Evolutionary conservation across 2,113 vertebrate species (phyloP), one percentile per base, ranked within the genome.

Genomic region (Colossoma macropomum): DNA sequence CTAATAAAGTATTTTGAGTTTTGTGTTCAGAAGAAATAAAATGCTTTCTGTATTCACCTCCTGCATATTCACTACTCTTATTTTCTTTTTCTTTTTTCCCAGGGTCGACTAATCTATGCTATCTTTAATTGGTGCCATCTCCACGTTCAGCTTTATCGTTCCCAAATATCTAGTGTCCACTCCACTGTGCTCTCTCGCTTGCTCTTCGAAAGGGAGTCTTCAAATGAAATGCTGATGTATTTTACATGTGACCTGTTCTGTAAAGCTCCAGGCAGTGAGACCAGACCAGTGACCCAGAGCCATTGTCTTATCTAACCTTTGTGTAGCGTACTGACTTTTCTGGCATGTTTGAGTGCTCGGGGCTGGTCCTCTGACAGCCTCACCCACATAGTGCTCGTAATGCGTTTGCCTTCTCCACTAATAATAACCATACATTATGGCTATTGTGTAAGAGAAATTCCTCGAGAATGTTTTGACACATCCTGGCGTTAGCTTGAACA

Each of bases 291-390:
- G 66, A 41, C 32, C 6, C 52, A 23, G n/a, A 59, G 78, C 52
- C 17, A 41, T 68, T 23, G 1, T 71, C 28, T 56, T 69, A 52
- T 27, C 50, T 28, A 50, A 54, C 63, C 77, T 79, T 79, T 68
- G 27, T 23, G 17, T 4, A 59, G n/a, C 41, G 10, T 16, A 27
- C 21, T 38, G 63, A 38, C 25, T 66, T 69, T 56, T 69, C 30
- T 38, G 17, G 34, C 17, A 30, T 60, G 52, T 50, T 21, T 21
- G 21, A 41, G 32, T 41, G 52, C 56, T 50, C 1, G 16, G 56
- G 78, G 32, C 78, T 27, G 32, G 78, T 71, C 66, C 25, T 27
- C 16, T 25, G 21, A 79, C 48, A 2, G 17, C 32, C 48, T 27
- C 32, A 4, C 52, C 54, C 66, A 6, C 48, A 21, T n/a, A 7